A percentile compares a stretch with the other conserved stretches of the same genome.
phyloP scores from a whole-genome alignment of 2,113 vertebrate species.

The Bos indicus region DNA sequence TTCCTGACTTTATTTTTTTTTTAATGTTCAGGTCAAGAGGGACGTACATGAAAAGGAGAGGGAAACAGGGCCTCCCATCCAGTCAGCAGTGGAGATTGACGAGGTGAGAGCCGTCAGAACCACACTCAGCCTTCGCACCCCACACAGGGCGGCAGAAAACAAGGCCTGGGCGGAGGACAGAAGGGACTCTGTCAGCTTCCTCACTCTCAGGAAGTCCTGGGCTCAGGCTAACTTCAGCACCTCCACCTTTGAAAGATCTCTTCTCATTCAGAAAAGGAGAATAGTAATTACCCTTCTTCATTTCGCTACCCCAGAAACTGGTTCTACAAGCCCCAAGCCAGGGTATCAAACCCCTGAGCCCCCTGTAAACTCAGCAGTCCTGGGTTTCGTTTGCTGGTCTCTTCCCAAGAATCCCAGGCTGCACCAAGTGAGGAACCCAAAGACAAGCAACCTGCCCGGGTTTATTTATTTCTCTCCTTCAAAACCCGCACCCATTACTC shows the following conservation, averaged over 20 bases:
- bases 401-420: background rate
- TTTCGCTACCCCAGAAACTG: background rate
- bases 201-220: background rate
- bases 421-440: background rate
- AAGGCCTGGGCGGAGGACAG: background rate
- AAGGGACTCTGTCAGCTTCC: background rate
- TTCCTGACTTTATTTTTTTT: background rate
- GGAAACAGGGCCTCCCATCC: background rate
- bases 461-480: background rate
- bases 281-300: background rate
- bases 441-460: background rate
- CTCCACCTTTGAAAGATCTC: background rate
- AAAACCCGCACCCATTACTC: background rate
- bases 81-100: background rate
- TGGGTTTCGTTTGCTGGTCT: background rate
- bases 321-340: background rate
- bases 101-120: background rate
- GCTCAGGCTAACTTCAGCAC: background rate
- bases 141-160: background rate
- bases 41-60: background rate
- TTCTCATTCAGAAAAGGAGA: background rate
- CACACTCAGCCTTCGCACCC: background rate
- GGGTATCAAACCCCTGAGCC: background rate
- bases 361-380: background rate
- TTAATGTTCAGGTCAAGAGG: background rate